These are phyloP conservation scores for Cydia amplana DNA, from an alignment of 1,140 invertebrate genomes.

Conservation along the genomic window DNA sequence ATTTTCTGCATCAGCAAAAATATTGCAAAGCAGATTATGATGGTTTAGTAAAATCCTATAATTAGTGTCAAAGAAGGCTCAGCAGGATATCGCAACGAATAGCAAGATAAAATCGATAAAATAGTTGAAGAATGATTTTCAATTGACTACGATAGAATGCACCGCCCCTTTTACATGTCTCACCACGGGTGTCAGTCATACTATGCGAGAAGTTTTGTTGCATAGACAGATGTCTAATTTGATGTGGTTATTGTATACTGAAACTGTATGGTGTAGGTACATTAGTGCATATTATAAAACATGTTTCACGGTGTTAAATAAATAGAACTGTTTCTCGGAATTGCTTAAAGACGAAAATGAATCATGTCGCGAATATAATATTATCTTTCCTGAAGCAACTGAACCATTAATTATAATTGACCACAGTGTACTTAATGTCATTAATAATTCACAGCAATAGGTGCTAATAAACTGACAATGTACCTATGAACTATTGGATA, in stretches of 20 bases:
- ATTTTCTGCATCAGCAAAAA: no score
- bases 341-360: neutral
- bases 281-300: conserved; percentile 16
- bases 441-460: neutral
- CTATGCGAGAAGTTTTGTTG: neutral
- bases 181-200: neutral
- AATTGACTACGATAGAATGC: neutral
- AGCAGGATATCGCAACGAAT: no score
- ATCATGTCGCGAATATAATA: neutral
- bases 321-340: conserved; percentile 4
- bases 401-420: neutral
- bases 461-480: neutral
- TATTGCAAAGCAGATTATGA: no score
- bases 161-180: neutral
- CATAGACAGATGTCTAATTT: neutral
- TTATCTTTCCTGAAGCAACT: neutral
- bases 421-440: neutral
- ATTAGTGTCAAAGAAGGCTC: no score
- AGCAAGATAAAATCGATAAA: no score
- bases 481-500: conserved; percentile 10
- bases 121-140: neutral
- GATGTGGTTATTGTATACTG: neutral
- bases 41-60: no score
- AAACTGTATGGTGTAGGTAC: neutral
- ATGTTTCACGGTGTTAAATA: conserved; percentile 10